Conservation (phyloP, 2,113 vertebrate genomes). For the Sclerurus mexicanus region DNA sequence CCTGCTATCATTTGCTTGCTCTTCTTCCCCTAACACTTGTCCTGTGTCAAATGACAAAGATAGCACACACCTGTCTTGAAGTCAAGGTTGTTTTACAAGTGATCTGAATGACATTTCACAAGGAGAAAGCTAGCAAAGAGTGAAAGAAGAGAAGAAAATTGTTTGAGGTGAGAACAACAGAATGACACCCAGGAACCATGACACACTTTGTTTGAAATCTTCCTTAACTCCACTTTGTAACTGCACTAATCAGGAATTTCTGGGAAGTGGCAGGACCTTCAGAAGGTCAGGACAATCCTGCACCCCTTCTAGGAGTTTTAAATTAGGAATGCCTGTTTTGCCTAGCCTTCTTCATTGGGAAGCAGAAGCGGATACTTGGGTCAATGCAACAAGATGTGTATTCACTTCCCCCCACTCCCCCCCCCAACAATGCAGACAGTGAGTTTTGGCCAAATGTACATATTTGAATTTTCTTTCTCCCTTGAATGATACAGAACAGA, state of each 20-base stretch:
- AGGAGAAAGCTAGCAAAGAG: neutral
- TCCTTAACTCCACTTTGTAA: neutral
- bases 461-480: neutral
- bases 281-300: neutral
- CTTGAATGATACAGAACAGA: neutral
- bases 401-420: neutral
- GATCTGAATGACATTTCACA: neutral
- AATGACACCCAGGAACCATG: neutral
- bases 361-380: neutral
- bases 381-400: neutral
- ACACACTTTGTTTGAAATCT: neutral
- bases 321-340: neutral
- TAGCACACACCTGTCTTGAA: neutral
- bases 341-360: neutral
- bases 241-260: neutral
- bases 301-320: neutral
- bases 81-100: neutral
- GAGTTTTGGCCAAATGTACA: neutral
- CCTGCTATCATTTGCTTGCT: neutral
- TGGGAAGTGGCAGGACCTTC: neutral
- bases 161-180: neutral
- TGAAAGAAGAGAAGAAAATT: neutral
- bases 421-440: neutral
- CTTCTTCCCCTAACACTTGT: neutral
- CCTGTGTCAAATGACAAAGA: neutral